These are phyloP conservation scores for Caligus rogercresseyi DNA, from an alignment of 1,140 invertebrate species.

Conservation along the genomic window DNA sequence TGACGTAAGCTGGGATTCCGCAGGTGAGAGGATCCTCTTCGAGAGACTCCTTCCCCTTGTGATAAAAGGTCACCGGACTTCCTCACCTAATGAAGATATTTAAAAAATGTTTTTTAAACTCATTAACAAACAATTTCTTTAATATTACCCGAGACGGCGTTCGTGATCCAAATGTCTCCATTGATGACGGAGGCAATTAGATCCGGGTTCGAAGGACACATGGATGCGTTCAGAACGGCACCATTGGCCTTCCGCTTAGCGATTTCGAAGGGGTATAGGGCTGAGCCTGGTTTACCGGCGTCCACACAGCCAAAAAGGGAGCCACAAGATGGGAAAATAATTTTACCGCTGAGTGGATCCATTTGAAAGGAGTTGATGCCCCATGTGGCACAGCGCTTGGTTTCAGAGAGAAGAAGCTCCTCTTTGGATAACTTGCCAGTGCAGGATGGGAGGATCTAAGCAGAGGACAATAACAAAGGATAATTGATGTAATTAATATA, in stretches of 20 bases:
- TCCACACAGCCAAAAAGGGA: slow-evolving; percentile 61
- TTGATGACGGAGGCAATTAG: slow-evolving; percentile 75
- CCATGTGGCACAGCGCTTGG: slow-evolving; percentile 71
- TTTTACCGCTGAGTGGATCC: slow-evolving; percentile 52
- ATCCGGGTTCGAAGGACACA: slow-evolving; percentile 69
- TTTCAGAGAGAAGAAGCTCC: slow-evolving; percentile 72
- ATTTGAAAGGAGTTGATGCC: slow-evolving; percentile 86
- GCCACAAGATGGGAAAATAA: slow-evolving; percentile 75
- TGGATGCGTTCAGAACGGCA: slow-evolving; percentile 65
- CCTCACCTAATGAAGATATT: slow-evolving; percentile 23
- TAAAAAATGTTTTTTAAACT: slow-evolving; percentile 13
- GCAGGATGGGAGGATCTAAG: not conserved
- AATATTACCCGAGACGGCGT: slow-evolving; percentile 46
- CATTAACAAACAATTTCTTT: not conserved
- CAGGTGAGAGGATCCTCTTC: slow-evolving; percentile 67
- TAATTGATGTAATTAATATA: not conserved
- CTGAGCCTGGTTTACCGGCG: slow-evolving; percentile 39
- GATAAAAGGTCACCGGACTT: slow-evolving; percentile 57
- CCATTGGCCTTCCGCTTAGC: slow-evolving; percentile 30
- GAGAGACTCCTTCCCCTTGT: slow-evolving; percentile 45
- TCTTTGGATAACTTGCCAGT: slow-evolving; percentile 32
- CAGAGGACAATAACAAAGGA: not conserved
- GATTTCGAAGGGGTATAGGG: slow-evolving; percentile 22
- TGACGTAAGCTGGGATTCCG: slow-evolving; percentile 86
- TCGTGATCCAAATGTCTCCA: slow-evolving; percentile 73